Evolutionary conservation across 2,888 invertebrate genomes (phyloP), one percentile per base, ranked within the genome.

Genomic region (Listrodromus nycthemerus): DNA sequence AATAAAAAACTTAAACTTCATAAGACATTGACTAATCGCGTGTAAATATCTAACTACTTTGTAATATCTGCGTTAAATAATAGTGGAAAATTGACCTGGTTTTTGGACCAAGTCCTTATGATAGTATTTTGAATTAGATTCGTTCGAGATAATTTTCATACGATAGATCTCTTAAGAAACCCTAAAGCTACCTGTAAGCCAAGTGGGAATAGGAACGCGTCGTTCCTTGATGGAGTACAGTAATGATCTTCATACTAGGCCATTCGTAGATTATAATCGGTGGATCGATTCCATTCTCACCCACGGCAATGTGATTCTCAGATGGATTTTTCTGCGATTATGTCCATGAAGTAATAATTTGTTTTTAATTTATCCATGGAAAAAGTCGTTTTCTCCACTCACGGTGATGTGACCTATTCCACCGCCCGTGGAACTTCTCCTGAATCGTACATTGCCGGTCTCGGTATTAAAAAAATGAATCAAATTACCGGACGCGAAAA

Each of bases 341-440:
- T 70, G 67, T 48, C 10, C 48, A 67, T 67, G 41, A 52, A 37
- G 71, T 55, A 50, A 21, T 13, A 7, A 50, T 48, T 30, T 27
- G 41, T 66, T 75, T 52, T 24, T 69, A 50, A 45, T 65, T 65
- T 8, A 21, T 24, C 10, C 19, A 55, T 30, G 63, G 16, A 50
- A 70, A 10, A 48, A 74, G 45, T 6, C 10, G 45, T 50, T 55
- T 70, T 19, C 41, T 19, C 93, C 87, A 91, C 94, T 94, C 93
- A 98, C 97, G 78, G 96, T 94, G 74, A 98, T 95, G 87, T 96
- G 96, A 0, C 98, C 98, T 83, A 98, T 95, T 74, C 98, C 97
- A 71, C 96, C 96, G 5, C 97, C 97, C 19, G 96, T 95, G 0
- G 96, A 95, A 86, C 96, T 96, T 88, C 97, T 94, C 63, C 96